Evolutionary conservation across 1,140 invertebrate species (phyloP).

Genomic region (Grapholita molesta): DNA sequence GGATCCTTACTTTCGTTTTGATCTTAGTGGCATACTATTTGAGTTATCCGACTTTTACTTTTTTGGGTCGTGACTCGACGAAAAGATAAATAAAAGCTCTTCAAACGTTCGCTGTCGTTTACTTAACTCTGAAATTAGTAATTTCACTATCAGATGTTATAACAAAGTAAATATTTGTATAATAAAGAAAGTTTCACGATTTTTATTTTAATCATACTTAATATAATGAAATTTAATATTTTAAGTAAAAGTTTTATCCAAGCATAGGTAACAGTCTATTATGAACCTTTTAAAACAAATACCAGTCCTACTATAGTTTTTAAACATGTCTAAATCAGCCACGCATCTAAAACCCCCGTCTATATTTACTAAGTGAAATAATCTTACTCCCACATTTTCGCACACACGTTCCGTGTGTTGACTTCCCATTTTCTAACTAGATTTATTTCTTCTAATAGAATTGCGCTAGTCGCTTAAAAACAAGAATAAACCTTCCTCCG

Average conservation of each 20-base stretch:
- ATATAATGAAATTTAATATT: no score
- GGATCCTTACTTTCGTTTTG: conserved; percentile 28
- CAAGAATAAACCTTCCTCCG: conserved; percentile 49
- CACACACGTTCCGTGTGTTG: conserved; percentile 48
- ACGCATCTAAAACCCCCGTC: neutral
- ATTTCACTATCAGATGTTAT: neutral
- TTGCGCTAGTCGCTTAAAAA: conserved; percentile 35
- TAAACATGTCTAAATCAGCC: neutral
- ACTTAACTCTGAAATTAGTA: conserved; percentile 6
- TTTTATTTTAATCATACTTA: no score
- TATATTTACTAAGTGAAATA: conserved; percentile 26
- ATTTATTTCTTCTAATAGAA: conserved; percentile 51
- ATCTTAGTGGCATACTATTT: conserved; percentile 25
- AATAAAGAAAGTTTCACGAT: neutral
- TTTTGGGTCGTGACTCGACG: conserved; percentile 34
- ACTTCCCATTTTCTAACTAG: conserved; percentile 75
- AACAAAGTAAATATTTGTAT: conserved; percentile 2
- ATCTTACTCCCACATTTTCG: conserved; percentile 37
- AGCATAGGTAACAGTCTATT: no score
- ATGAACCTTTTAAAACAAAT: no score
- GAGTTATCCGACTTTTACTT: conserved; percentile 41
- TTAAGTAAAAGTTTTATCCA: no score
- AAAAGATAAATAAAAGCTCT: conserved; percentile 11
- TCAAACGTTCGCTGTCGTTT: neutral
- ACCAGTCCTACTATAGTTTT: no score